Percentiles rank a stretch among this genome's conserved stretches.
These are phyloP conservation scores for Malthinus flaveolus DNA, from an alignment of 2,888 invertebrate genomes.

Conservation along the genomic window DNA sequence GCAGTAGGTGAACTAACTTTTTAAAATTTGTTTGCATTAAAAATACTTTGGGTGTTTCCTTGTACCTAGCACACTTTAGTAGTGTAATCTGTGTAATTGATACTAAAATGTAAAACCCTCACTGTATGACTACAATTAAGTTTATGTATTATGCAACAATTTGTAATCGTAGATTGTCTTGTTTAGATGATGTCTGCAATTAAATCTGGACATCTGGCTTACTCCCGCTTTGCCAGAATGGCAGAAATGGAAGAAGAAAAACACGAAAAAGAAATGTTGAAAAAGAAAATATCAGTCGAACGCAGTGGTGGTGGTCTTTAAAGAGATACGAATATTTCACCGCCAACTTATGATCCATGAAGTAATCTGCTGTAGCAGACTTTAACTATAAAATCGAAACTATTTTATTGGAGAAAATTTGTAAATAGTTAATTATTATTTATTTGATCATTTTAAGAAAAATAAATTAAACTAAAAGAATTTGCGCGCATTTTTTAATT, in stretches of 20 bases:
- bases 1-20: too few relatives aligned
- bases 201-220: slow-evolving; percentile 93
- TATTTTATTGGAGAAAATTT: not conserved
- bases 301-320: slow-evolving; percentile 95
- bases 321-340: slow-evolving; percentile 39
- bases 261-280: slow-evolving; percentile 74
- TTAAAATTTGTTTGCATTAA: too few relatives aligned
- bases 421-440: slow-evolving; percentile 9
- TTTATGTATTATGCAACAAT: not conserved
- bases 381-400: not conserved
- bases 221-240: slow-evolving; percentile 93
- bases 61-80: too few relatives aligned
- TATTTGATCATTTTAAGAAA: not conserved
- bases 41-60: too few relatives aligned
- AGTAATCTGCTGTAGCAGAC: too few relatives aligned
- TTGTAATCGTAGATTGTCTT: slow-evolving; percentile 15
- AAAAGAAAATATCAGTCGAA: slow-evolving; percentile 85
- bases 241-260: slow-evolving; percentile 89
- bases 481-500: too few relatives aligned
- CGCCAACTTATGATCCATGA: not conserved
- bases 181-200: slow-evolving; percentile 97
- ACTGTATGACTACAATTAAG: not conserved
- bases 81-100: too few relatives aligned
- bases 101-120: too few relatives aligned
- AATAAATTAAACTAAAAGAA: too few relatives aligned